Percentiles rank a stretch among this genome's conserved stretches.
phyloP scores from a whole-genome alignment of 2,113 vertebrate genomes.

The Rhombomys opimus region DNA sequence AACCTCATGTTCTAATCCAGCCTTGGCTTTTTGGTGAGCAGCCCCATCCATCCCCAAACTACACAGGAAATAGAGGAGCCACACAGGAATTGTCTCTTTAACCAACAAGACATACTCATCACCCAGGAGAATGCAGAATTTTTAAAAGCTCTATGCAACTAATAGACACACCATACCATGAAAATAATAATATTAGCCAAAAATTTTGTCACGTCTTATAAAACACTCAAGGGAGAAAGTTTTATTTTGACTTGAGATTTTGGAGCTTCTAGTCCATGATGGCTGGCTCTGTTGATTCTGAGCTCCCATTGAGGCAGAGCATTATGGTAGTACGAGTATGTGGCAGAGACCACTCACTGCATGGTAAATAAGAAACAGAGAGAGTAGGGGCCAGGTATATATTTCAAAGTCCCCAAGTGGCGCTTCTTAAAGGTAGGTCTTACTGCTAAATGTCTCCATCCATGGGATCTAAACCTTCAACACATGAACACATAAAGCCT shows the following conservation, averaged over 20 bases:
- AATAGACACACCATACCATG: not conserved
- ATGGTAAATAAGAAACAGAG: not conserved
- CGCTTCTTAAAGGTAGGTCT: not conserved
- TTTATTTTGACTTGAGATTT: not conserved
- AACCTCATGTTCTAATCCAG: not conserved
- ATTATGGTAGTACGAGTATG: not conserved
- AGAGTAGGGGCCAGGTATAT: not conserved
- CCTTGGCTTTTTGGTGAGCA: not conserved
- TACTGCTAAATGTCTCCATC: not conserved
- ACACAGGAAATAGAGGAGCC: not conserved
- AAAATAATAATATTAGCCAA: not conserved
- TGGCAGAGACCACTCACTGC: not conserved
- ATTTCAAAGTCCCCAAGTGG: not conserved
- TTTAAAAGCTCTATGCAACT: not conserved
- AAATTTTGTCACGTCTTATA: not conserved
- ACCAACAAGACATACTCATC: not conserved
- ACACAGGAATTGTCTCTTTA: not conserved
- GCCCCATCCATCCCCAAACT: not conserved
- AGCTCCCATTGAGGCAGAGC: not conserved
- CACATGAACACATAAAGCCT: not conserved
- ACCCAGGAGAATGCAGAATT: not conserved
- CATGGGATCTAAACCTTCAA: not conserved
- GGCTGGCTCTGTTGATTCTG: not conserved
- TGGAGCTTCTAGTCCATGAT: not conserved
- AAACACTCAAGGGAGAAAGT: not conserved